Percentiles rank a stretch among this genome's conserved stretches.
These are phyloP conservation scores for Adelphocoris suturalis DNA, from an alignment of 2,888 invertebrate genomes.

Conservation along the genomic window DNA sequence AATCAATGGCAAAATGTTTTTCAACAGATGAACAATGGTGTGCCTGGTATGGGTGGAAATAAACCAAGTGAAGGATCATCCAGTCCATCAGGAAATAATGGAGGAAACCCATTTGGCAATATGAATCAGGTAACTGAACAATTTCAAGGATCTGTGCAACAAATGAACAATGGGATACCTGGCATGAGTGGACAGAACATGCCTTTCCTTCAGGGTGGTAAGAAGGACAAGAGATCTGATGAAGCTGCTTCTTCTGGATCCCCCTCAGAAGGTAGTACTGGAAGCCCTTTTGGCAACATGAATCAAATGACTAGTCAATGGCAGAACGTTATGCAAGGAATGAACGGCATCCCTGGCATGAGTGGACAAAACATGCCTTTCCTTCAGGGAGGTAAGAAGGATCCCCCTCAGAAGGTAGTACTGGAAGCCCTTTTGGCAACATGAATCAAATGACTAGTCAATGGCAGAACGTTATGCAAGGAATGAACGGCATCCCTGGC, in stretches of 20 bases:
- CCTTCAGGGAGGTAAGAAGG: not conserved
- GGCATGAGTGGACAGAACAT: slow-evolving; percentile 38
- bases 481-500: slow-evolving; percentile 7
- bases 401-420: not conserved
- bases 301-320: slow-evolving; percentile 31
- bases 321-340: slow-evolving; percentile 6
- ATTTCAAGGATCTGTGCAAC: not conserved
- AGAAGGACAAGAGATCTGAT: slow-evolving; percentile 54
- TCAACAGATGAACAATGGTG: not conserved
- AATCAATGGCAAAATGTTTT: not conserved
- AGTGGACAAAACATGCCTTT: slow-evolving; percentile 61
- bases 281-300: slow-evolving; percentile 37
- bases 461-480: slow-evolving; percentile 17
- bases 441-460: slow-evolving; percentile 53
- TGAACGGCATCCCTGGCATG: slow-evolving; percentile 5
- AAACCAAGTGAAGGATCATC: slow-evolving; percentile 7
- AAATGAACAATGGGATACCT: slow-evolving; percentile 2
- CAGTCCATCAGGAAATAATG: not conserved
- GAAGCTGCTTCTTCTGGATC: not conserved
- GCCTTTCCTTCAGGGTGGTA: slow-evolving; percentile 43
- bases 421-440: slow-evolving; percentile 44
- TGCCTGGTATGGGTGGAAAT: slow-evolving; percentile 41
- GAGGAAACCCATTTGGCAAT: slow-evolving; percentile 1
- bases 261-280: not conserved
- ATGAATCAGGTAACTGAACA: not conserved